Conservation (phyloP, 2,113 vertebrate genomes). For the Urocitellus parryii region DNA sequence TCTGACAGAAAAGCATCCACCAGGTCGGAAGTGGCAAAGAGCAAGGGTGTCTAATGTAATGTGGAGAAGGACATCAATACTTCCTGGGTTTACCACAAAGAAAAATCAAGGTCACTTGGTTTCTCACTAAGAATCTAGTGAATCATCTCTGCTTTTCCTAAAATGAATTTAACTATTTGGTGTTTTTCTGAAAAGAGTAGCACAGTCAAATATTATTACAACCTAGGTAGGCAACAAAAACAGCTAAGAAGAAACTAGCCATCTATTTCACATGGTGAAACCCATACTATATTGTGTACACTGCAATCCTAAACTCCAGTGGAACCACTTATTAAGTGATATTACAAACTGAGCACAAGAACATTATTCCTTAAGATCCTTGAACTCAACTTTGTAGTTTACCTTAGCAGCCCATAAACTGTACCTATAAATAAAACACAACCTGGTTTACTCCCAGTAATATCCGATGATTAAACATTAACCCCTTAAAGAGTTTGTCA, state of each 20-base stretch:
- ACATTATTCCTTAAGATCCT: not conserved
- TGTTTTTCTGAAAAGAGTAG: not conserved
- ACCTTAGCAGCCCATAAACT: not conserved
- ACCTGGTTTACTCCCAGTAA: not conserved
- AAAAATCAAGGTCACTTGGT: not conserved
- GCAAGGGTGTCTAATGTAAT: not conserved
- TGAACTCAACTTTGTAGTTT: not conserved
- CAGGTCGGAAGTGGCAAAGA: not conserved
- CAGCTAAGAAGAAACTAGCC: not conserved
- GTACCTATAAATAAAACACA: constrained; percentile 30
- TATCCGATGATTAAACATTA: not conserved
- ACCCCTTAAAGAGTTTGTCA: not conserved
- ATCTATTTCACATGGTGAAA: not conserved
- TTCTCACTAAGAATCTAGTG: not conserved
- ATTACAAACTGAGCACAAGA: not conserved
- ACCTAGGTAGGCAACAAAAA: constrained; percentile 25
- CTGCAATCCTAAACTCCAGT: not conserved
- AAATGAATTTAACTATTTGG: not conserved
- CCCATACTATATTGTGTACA: not conserved
- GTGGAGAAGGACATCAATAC: not conserved
- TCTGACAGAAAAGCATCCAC: not conserved
- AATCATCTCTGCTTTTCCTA: not conserved
- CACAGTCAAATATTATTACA: not conserved
- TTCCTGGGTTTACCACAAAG: not conserved
- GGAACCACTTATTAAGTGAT: not conserved